Evolutionary conservation across 1,140 invertebrate genomes (phyloP).

Genomic region (Dolichoris vasculosae): DNA sequence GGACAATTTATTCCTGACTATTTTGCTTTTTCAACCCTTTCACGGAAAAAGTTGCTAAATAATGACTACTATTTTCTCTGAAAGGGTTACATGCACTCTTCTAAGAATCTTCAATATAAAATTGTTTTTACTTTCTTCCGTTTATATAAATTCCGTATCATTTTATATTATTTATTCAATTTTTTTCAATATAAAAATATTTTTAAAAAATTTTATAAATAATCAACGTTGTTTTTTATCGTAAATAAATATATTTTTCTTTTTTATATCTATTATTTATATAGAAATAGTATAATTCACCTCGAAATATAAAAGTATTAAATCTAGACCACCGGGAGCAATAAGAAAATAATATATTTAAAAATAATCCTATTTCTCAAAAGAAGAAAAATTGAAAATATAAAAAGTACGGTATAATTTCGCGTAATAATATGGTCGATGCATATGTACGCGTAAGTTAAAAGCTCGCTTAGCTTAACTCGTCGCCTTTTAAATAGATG

Average conservation of each 20-base stretch:
- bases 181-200: background rate
- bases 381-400: background rate
- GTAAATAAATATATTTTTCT: background rate
- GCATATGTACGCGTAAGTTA: background rate
- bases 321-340: background rate
- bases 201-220: background rate
- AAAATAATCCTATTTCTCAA: background rate
- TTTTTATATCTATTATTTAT: background rate
- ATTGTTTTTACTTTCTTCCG: too few species aligned
- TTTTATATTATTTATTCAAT: background rate
- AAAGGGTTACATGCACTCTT: background rate
- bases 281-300: background rate
- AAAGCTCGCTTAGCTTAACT: background rate
- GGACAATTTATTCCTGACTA: background rate
- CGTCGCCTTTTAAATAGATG: slow-evolving; percentile 1
- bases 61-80: background rate
- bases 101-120: background rate
- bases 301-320: background rate
- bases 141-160: background rate
- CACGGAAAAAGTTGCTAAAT: background rate
- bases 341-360: background rate
- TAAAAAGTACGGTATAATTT: background rate
- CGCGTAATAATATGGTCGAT: background rate
- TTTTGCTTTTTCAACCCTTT: background rate
- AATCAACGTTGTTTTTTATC: background rate